Conservation (phyloP, 2,797 vertebrate genomes). For the Fistularia commersonii region DNA sequence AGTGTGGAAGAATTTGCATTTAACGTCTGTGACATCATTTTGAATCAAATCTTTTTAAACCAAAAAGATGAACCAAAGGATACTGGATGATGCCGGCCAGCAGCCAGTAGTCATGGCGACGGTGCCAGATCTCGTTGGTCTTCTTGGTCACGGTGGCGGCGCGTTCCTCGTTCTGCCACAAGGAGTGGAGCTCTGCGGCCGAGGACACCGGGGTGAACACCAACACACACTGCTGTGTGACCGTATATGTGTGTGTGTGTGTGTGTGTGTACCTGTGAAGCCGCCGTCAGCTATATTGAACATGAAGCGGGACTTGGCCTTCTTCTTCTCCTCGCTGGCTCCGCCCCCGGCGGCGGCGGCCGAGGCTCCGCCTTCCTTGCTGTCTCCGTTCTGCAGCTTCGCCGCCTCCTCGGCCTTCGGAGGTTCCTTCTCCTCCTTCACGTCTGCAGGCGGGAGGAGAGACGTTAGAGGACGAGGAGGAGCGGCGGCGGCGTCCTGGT, state of each 20-base stretch:
- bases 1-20: no score
- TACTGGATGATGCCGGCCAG: conserved; percentile 98
- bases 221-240: background rate
- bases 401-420: conserved; percentile 79
- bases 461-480: background rate
- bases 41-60: no score
- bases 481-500: background rate
- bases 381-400: conserved; percentile 91
- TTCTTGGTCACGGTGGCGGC: conserved; percentile 97
- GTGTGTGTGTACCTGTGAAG: conserved; percentile 84
- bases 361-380: conserved; percentile 69
- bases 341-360: background rate
- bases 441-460: conserved; percentile 27
- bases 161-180: conserved; percentile 97
- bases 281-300: conserved; percentile 98
- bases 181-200: conserved; percentile 87
- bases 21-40: no score
- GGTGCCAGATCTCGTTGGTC: conserved; percentile 98
- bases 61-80: conserved; percentile 81
- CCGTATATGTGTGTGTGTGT: background rate
- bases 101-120: conserved; percentile 97
- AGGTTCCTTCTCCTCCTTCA: conserved; percentile 81
- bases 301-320: conserved; percentile 94
- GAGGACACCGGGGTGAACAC: rapidly evolving
- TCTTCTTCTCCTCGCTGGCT: conserved; percentile 87